Evolutionary conservation across 2,888 invertebrate genomes (phyloP), one percentile per base, ranked within the genome.

Genomic region (Lymantria monacha): DNA sequence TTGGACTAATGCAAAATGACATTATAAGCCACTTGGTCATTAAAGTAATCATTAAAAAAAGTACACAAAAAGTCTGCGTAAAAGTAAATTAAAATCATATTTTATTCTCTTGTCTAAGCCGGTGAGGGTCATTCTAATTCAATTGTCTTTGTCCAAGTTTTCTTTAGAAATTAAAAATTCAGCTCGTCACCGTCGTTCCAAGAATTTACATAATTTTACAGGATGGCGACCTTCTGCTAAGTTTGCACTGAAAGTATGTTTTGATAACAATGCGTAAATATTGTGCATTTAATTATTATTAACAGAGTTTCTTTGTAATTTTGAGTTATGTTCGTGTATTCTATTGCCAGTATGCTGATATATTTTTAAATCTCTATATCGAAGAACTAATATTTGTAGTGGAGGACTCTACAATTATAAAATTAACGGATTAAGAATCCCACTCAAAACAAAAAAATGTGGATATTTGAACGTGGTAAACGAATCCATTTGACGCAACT

Each of bases 131-230:
- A 54, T 64, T 49, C 46, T 68, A 56, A 66, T 64, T 62, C 54
- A 67, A 66, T 66, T 61, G 52, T 51, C 63, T 53, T 57, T 59
- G 57, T 59, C 53, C 57, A 61, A 64, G 64, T 66, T 64, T 66
- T 64, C 58, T 66, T 63, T 56, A 48, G 44, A 53, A 65, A 62
- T 69, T 66, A 63, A 69, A 70, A 66, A 69, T 69, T 69, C 66
- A 72, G 66, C 66, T 70, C 64, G 65, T 70, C 66, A 66, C 48
- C 59, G 55, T 51, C 51, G 60, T 64, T 49, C 56, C 52, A 48
- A 50, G 46, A 63, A 67, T 72, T 74, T 66, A 61, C 69, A 74
- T 73, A 63, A 68, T 70, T 73, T 66, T 57, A 42, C 46, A 63
- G 63, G 54, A 61, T 53, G 49, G 49, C 50, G 36, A 59, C 65